Conservation (phyloP, 2,888 invertebrate species). For the Syrista parreyssii region DNA sequence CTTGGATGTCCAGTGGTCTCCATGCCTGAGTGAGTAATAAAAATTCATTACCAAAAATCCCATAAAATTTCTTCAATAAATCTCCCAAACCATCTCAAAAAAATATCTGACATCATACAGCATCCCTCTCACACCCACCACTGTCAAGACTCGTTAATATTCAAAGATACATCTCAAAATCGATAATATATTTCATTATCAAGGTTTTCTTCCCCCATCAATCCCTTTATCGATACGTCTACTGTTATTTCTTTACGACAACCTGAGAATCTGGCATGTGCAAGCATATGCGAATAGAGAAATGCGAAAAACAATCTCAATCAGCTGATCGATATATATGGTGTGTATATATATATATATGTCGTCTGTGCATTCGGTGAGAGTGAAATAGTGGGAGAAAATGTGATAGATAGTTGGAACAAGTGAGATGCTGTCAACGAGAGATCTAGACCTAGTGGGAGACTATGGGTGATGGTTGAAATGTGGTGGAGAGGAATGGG, state of each 20-base stretch:
- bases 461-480: neutral
- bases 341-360: neutral
- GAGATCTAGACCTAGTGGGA: neutral
- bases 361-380: neutral
- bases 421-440: neutral
- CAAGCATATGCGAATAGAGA: neutral
- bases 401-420: neutral
- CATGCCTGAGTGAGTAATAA: slow-evolving; percentile 56
- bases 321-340: neutral
- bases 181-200: neutral
- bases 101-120: neutral
- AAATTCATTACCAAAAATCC: neutral
- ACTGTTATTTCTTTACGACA: neutral
- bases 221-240: neutral
- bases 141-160: neutral
- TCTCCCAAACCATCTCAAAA: neutral
- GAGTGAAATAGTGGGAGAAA: neutral
- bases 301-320: neutral
- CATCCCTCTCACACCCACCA: neutral
- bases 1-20: slow-evolving; percentile 59
- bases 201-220: neutral
- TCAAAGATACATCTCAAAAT: neutral
- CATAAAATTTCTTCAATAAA: too few relatives aligned
- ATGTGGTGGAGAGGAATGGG: slow-evolving; percentile 2
- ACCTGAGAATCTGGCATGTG: slow-evolving; percentile 5